Conservation (phyloP, 2,888 invertebrate genomes). For the Eremobia ochroleuca region DNA sequence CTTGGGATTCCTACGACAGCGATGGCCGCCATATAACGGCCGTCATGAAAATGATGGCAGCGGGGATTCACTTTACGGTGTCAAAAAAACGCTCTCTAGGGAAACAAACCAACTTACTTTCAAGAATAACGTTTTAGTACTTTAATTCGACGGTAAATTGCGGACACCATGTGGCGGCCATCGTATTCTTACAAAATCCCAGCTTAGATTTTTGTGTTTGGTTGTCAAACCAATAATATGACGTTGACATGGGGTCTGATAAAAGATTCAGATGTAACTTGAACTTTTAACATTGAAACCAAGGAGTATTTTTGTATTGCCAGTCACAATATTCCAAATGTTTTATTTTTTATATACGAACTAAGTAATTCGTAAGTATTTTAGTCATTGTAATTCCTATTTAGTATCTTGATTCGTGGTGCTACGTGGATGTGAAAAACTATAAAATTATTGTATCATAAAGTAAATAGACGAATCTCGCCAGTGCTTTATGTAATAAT, state of each 20-base stretch:
- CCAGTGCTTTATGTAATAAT: slow-evolving; percentile 47
- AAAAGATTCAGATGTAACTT: slow-evolving; percentile 20
- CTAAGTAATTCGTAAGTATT: slow-evolving; percentile 14
- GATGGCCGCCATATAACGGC: not conserved
- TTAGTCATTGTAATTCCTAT: slow-evolving; percentile 23
- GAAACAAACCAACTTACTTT: not conserved
- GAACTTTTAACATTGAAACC: slow-evolving; percentile 5
- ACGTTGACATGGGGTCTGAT: slow-evolving; percentile 6
- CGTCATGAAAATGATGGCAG: not conserved
- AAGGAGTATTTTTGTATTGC: slow-evolving; percentile 35
- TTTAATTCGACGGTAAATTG: not conserved
- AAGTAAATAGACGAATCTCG: slow-evolving; percentile 63
- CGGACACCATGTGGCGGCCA: not conserved
- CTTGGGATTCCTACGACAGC: not conserved
- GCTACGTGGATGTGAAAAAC: slow-evolving; percentile 47
- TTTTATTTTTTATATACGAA: slow-evolving; percentile 33
- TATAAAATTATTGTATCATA: slow-evolving; percentile 52
- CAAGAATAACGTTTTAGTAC: not conserved
- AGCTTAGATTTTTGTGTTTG: slow-evolving; percentile 6
- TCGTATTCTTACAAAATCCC: not conserved
- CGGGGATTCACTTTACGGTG: not conserved
- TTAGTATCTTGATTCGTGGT: slow-evolving; percentile 58
- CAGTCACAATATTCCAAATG: slow-evolving; percentile 33
- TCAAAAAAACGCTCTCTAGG: not conserved
- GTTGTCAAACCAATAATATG: not conserved